These are phyloP conservation scores for Pogonophryne albipinna DNA, from an alignment of 2,797 vertebrate species.

Conservation along the genomic window DNA sequence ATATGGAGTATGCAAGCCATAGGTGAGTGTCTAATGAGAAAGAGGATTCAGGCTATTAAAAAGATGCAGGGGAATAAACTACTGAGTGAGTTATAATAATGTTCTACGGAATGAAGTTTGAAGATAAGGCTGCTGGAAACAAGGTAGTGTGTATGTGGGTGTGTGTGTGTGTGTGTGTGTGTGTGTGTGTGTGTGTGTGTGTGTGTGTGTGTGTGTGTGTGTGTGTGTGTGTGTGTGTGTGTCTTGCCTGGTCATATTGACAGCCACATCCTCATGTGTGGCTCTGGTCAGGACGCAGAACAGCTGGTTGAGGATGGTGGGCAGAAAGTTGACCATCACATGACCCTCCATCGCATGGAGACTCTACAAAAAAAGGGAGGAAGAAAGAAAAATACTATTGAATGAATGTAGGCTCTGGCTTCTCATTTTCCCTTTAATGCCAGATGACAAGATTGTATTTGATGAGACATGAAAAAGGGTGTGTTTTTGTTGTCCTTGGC, in stretches of 20 bases:
- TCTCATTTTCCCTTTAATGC: not conserved
- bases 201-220: not conserved
- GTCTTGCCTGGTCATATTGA: constrained; percentile 94
- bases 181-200: constrained; percentile 1
- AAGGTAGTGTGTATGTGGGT: not conserved
- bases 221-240: not conserved
- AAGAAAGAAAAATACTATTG: not conserved
- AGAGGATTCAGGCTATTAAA: not conserved
- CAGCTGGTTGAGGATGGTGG: constrained; percentile 95
- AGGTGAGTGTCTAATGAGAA: constrained; percentile 36
- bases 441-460: constrained; percentile 5
- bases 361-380: constrained; percentile 81
- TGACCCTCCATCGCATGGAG: constrained; percentile 97
- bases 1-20: not conserved
- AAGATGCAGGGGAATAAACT: not conserved
- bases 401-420: not conserved
- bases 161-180: not conserved
- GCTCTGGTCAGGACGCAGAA: constrained; percentile 93
- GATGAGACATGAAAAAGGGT: constrained; percentile 16
- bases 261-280: constrained; percentile 94
- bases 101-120: not conserved
- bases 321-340: constrained; percentile 97
- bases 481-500: not conserved
- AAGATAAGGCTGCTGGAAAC: not conserved
- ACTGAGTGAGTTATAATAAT: constrained; percentile 9